Evolutionary conservation across 2,888 invertebrate genomes (phyloP), one percentile per base, ranked within the genome.

Genomic region (Tipula unca): DNA sequence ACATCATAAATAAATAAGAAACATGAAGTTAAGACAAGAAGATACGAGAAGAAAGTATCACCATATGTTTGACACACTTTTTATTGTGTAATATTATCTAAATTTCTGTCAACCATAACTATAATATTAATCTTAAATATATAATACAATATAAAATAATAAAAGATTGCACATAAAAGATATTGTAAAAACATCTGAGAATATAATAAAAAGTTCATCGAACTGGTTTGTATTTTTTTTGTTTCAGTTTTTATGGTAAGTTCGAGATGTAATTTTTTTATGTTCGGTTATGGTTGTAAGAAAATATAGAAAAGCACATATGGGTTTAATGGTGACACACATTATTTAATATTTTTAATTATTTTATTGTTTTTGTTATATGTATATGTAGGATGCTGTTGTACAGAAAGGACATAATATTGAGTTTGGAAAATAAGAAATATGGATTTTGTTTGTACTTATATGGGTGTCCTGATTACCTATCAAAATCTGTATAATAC

Each of bases 61-160:
- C 83, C 83, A 83, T 83, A 83, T 83, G 83, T 83, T 83, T 83
- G 83, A 83, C 83, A 83, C 83, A 83, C 83, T 83, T 83, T 83
- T 83, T 83, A 32, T 83, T 32, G 32, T 83, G 83, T 83, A 32
- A 83, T 83, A 5, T 83, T 83, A 83, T 83, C 83, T 83, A 83
- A 32, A 32, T 83, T 32, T 83, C 83, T 83, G 83, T 83, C 83
- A 83, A 83, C 83, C 35, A 35, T 83, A 83, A 83, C 83, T 83
- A 83, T 35, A 83, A 83, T 32, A 83, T 83, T 83, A 83, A 83
- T 83, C 83, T 83, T 35, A 83, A 83, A 83, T 69, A n/a, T n/a
- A 48, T 48, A 69, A 69, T 69, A 69, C 69, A 69, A 69, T 69
- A 69, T 69, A 69, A 69, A 69, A 69, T 69, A 69, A 69, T 69